Conservation (phyloP, 2,797 vertebrate genomes). For the Heteromormyrus szaboi region DNA sequence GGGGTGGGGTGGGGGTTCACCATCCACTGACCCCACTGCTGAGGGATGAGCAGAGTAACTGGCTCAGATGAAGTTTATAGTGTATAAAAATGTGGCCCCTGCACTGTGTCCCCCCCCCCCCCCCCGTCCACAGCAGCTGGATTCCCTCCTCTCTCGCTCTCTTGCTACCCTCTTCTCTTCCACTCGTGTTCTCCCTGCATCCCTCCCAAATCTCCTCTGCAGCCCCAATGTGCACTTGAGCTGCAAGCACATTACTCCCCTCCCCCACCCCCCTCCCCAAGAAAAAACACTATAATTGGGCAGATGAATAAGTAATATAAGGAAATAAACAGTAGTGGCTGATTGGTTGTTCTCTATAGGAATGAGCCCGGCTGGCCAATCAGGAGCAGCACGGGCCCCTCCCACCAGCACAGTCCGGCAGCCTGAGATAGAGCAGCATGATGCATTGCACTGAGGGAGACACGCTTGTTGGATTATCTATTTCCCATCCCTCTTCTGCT, state of each 20-base stretch:
- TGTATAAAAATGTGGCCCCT: conserved; percentile 52
- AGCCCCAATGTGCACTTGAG: background rate
- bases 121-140: conserved; percentile 30
- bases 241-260: background rate
- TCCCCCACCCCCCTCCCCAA: background rate
- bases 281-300: background rate
- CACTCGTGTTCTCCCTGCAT: background rate
- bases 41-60: conserved; percentile 73
- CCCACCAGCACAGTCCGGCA: conserved; percentile 57
- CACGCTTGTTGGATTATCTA: conserved; percentile 81
- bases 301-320: background rate
- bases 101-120: conserved; percentile 10
- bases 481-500: conserved; percentile 53
- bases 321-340: conserved; percentile 14
- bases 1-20: conserved; percentile 65
- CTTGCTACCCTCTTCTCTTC: background rate
- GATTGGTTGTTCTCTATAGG: conserved; percentile 69
- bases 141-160: conserved; percentile 6
- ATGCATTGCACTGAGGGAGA: conserved; percentile 72
- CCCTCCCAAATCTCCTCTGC: conserved; percentile 28
- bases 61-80: conserved; percentile 79
- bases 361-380: conserved; percentile 65
- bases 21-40: conserved; percentile 66
- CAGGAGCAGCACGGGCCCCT: conserved; percentile 54
- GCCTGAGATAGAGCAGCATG: conserved; percentile 64